Base-by-base conservation (phyloP, 1,140 invertebrate genomes). In the Leptoteleia sp. region DNA sequence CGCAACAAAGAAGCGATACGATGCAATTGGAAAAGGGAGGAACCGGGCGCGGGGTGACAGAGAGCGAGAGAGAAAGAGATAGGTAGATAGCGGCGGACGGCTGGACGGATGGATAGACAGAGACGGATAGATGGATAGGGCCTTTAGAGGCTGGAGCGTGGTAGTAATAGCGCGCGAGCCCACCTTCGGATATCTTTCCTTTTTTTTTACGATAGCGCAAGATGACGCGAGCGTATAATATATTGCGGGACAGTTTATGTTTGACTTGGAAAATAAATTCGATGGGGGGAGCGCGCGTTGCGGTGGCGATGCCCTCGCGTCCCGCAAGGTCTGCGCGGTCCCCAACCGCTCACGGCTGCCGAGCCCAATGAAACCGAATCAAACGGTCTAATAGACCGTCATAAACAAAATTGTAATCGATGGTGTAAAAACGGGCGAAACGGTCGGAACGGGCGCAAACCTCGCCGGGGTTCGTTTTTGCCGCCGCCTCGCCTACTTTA, bases 211-310 rank as follows among this genome's bases (percentile, higher is more conserved):
- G 83, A 83, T 80, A 80, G 71, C 81, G 77, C 81, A 82, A 83
- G 82, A 82, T 82, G 78, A 82, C 82, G 81, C 72, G 81, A 81
- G 59, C 81, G 68, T 79, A 83, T 81, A 84, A 76, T 83, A 82
- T 80, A 80, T 76, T 71, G 59, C 55, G 68, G 68, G 67, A 73
- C 67, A 80, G 52, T 81, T 80, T 82, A 75, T 80, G 72, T 81
- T 72, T 54, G 71, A 67, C 59, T 73, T 71, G 68, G 68, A 79
- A 79, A 79, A 80, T 70, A 76, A 80, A 76, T 80, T 76, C 62
- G 72, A 62, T 76, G 72, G 65, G 73, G 65, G 72, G 65, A 64
- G 22, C 68, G 50, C 52, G 35, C 19, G n/a, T n/a, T 48, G 50
- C 50, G 55, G 76, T 59, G 64, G 54, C 68, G 50, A 47, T 62